Conservation (phyloP, 2,797 vertebrate species). For the Sebastes diploproa region DNA sequence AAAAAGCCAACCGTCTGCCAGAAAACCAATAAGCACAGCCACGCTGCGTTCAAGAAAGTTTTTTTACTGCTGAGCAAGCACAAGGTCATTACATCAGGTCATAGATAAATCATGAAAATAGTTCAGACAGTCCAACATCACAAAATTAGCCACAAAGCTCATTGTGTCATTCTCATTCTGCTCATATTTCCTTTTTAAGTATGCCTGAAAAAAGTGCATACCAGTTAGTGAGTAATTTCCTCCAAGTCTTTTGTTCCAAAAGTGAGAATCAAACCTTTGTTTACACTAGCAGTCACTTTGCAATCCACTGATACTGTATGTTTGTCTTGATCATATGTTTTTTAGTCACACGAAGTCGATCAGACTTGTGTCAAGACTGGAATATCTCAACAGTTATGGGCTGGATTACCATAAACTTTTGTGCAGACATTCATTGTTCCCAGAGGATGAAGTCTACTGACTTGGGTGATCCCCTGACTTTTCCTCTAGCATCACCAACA, state of each 20-base stretch:
- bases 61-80: constrained; percentile 20
- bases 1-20: constrained; percentile 24
- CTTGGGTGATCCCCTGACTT: background rate
- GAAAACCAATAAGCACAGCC: constrained; percentile 2
- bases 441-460: background rate
- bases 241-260: background rate
- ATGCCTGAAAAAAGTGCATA: background rate
- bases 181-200: background rate
- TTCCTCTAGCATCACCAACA: background rate
- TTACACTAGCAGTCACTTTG: background rate
- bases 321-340: background rate
- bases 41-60: background rate
- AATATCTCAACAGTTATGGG: background rate
- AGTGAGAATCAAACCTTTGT: background rate
- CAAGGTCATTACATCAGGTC: background rate
- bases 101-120: constrained; percentile 8
- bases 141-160: background rate
- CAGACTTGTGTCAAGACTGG: background rate
- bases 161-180: background rate
- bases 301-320: background rate
- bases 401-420: background rate
- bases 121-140: background rate
- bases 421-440: background rate
- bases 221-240: background rate
- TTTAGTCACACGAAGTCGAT: background rate